Conservation (phyloP, 1,140 invertebrate genomes). For the Agraylea sexmaculata region DNA sequence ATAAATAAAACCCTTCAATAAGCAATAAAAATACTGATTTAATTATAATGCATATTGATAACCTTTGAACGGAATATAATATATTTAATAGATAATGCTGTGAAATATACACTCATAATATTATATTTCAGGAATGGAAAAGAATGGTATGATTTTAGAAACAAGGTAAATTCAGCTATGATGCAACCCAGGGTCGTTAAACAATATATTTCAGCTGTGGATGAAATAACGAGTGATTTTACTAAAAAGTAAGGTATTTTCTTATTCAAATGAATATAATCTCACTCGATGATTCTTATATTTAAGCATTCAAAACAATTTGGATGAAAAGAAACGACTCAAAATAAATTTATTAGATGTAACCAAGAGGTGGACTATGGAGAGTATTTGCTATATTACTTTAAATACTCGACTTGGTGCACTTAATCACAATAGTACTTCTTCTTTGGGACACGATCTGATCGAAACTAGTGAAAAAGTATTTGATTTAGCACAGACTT, state of each 20-base stretch:
- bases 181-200: slow-evolving; percentile 20
- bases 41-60: too few species aligned
- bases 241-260: slow-evolving; percentile 14
- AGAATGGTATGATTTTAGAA: slow-evolving; percentile 19
- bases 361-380: slow-evolving; percentile 55
- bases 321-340: slow-evolving; percentile 41
- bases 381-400: slow-evolving; percentile 55
- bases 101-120: too few species aligned
- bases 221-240: slow-evolving; percentile 15
- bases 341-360: slow-evolving; percentile 46
- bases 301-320: slow-evolving; percentile 39
- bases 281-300: too few species aligned
- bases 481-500: slow-evolving; percentile 42
- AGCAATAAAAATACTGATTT: too few species aligned
- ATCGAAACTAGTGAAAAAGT: slow-evolving; percentile 47
- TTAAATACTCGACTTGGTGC: slow-evolving; percentile 54
- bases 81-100: too few species aligned
- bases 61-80: too few species aligned
- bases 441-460: slow-evolving; percentile 43
- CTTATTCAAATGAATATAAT: too few species aligned
- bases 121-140: slow-evolving; percentile 9
- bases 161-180: slow-evolving; percentile 19
- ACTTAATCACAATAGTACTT: slow-evolving; percentile 35
- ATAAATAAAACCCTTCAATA: slow-evolving; percentile 7
- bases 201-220: slow-evolving; percentile 14